phyloP scores from a whole-genome alignment of 2,113 vertebrate genomes.

The Lipotes vexillifer region DNA sequence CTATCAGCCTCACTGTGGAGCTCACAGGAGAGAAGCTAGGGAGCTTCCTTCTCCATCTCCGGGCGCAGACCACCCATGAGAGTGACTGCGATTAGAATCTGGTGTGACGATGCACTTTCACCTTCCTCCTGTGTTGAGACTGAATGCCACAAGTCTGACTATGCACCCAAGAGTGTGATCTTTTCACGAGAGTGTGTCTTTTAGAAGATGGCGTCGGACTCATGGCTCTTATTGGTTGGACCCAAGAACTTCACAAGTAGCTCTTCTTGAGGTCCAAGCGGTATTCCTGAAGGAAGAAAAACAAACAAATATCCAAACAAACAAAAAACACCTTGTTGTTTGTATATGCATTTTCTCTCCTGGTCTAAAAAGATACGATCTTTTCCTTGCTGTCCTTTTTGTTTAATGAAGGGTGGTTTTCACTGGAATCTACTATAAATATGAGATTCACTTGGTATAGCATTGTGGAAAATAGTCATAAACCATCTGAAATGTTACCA shows the following conservation, averaged over 20 bases:
- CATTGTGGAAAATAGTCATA: background rate
- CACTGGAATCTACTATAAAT: background rate
- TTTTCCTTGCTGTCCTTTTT: background rate
- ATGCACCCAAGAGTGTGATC: accelerated
- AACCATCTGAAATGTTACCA: background rate
- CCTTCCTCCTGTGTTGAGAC: background rate
- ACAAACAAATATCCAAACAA: background rate
- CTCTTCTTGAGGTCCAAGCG: background rate
- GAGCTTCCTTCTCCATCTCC: too few relatives aligned
- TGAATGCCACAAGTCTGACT: accelerated
- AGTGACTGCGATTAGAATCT: accelerated
- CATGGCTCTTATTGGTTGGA: background rate
- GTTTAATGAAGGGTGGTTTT: too few relatives aligned
- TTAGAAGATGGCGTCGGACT: background rate
- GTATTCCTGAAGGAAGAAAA: background rate
- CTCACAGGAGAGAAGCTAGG: background rate
- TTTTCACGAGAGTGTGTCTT: background rate
- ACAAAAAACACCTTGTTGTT: background rate
- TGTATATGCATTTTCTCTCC: background rate
- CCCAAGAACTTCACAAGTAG: too few relatives aligned
- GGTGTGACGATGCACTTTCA: accelerated
- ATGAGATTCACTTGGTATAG: too few relatives aligned
- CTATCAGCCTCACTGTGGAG: accelerated
- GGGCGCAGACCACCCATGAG: accelerated
- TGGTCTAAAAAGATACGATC: too few relatives aligned